Evolutionary conservation across 2,797 vertebrate species (phyloP).

Genomic region (Synanceia verrucosa): DNA sequence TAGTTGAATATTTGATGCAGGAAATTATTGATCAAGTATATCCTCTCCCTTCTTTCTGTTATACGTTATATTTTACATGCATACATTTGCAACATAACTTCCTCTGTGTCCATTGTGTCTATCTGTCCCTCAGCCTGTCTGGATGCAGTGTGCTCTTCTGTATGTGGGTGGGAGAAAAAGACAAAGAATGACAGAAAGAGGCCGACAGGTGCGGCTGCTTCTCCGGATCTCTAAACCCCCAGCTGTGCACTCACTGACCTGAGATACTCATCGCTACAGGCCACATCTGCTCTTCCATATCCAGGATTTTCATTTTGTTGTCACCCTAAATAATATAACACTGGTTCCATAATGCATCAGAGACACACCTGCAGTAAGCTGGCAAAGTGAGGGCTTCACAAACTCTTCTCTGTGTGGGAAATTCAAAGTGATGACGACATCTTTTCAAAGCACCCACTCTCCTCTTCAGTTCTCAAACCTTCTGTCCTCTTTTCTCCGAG

Average conservation of each 20-base stretch:
- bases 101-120: not conserved
- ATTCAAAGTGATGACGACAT: not conserved
- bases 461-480: conserved; percentile 40
- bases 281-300: not conserved
- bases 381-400: too few relatives aligned
- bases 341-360: not conserved
- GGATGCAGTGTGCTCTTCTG: not conserved
- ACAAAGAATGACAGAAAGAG: not conserved
- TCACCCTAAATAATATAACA: not conserved
- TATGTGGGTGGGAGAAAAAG: conserved; percentile 5
- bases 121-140: conserved; percentile 32
- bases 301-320: conserved; percentile 4
- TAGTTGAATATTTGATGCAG: not conserved
- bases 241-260: not conserved
- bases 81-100: not conserved
- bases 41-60: too few relatives aligned
- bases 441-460: conserved; percentile 8
- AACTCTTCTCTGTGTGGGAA: not conserved
- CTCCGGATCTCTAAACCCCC: not conserved
- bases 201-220: conserved; percentile 32
- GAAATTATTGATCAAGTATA: not conserved
- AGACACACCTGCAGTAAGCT: not conserved
- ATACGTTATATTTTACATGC: not conserved
- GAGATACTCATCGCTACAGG: not conserved
- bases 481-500: conserved; percentile 27